These are phyloP conservation scores for Potorous gilbertii DNA, from an alignment of 2,797 vertebrate species.

Conservation along the genomic window DNA sequence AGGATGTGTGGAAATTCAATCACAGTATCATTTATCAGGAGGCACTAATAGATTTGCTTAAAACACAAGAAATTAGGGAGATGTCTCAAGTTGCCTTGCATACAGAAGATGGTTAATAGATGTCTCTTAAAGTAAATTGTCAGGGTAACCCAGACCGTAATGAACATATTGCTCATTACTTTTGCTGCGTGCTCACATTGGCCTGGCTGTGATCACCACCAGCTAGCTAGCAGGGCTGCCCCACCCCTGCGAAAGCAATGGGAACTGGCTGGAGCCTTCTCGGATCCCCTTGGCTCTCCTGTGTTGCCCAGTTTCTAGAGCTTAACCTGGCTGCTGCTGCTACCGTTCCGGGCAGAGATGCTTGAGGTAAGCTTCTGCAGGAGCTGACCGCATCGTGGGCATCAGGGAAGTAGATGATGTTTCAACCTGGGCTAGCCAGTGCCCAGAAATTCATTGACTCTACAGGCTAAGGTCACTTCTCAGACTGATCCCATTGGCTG, in stretches of 20 bases:
- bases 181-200: not conserved
- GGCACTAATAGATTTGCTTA: conserved; percentile 34
- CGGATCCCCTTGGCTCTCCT: not conserved
- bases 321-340: conserved; percentile 30
- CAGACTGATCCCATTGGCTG: not conserved
- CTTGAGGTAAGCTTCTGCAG: conserved; percentile 40
- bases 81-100: not conserved
- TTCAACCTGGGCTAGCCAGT: conserved; percentile 26
- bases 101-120: not conserved
- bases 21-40: conserved; percentile 34
- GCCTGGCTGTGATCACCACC: not conserved
- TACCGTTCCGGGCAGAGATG: conserved; percentile 54
- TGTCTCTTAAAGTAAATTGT: not conserved
- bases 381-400: conserved; percentile 55
- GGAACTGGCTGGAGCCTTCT: conserved; percentile 3
- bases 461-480: not conserved
- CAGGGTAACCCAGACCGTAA: conserved; percentile 2
- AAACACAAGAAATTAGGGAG: conserved; percentile 32
- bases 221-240: not conserved
- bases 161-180: conserved; percentile 15
- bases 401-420: conserved; percentile 61
- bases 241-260: conserved; percentile 9
- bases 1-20: conserved; percentile 30
- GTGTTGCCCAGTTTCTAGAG: conserved; percentile 59
- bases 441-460: not conserved